Base-by-base conservation (phyloP, 1,140 invertebrate genomes). In the Cepaea nemoralis region DNA sequence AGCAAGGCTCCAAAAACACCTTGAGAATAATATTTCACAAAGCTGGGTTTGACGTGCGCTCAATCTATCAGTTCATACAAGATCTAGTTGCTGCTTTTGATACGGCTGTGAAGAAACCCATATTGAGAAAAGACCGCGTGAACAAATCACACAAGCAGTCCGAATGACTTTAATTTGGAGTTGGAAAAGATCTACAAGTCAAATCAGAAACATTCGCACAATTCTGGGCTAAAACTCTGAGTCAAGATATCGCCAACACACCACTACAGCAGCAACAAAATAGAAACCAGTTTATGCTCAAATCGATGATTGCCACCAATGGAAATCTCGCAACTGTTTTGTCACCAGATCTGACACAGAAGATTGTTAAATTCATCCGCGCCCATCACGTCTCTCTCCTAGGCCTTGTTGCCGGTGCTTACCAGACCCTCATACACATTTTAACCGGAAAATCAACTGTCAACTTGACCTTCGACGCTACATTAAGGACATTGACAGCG, bases 11-110 rank as follows among this genome's bases (percentile, higher is more conserved):
- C 0, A 48, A 40, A 0, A 35, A 48, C 1, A 45, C 63, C 16
- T 48, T 83, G 42, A 75, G 80, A 33, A 48, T 82, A 35, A 50
- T 85, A 1, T 80, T 80, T 37, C 82, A 85, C 71, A 83, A 80
- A 19, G 80, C 81, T 39, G 45, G 70, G 24, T 82, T 85, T 77
- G 84, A 83, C 67, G 27, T 82, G n/a, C 33, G 37, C 31, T 75
- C 80, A 5, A 80, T 83, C 1, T 31, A 42, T 14, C 27, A 50
- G 27, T 48, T 85, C 45, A 45, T 85, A n/a, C 70, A 83, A 27
- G 84, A 85, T 33, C 50, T 85, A 19, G 35, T 77, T 12, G 70
- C 77, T 48, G 76, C 70, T 3, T 66, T 78, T 69, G 59, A 71
- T n/a, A 10, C 63, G 16, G n/a, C 33, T 14, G 27, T 0, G 16